Evolutionary conservation across 2,113 vertebrate genomes (phyloP).

Genomic region (Nothoprocta perdicaria): DNA sequence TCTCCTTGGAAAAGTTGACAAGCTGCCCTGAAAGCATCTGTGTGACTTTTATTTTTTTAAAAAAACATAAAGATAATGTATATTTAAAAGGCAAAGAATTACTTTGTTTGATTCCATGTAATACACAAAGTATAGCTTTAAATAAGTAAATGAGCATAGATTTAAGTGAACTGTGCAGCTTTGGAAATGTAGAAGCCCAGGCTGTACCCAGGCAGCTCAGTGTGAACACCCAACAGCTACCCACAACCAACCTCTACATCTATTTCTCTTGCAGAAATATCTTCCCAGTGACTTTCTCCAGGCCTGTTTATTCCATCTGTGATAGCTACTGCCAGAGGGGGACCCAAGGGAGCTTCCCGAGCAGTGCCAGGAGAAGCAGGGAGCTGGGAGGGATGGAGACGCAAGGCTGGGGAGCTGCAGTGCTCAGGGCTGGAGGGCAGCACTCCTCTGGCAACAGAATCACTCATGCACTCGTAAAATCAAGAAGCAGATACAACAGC

Average conservation of each 20-base stretch:
- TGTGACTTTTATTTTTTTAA: neutral
- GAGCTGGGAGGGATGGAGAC: too few relatives aligned
- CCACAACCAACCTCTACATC: neutral
- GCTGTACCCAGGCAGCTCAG: neutral
- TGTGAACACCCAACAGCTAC: rapidly evolving
- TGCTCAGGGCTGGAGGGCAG: rapidly evolving
- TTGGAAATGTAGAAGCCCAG: neutral
- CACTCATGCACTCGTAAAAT: neutral
- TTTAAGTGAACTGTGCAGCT: neutral
- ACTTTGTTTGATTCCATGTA: neutral
- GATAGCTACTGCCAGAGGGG: neutral
- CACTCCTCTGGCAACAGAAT: neutral
- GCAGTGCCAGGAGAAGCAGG: neutral
- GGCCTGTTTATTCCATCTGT: neutral
- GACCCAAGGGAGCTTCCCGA: neutral
- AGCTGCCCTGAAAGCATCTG: neutral
- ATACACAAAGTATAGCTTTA: neutral
- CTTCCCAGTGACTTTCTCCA: neutral
- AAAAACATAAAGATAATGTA: neutral
- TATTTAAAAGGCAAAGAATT: too few relatives aligned
- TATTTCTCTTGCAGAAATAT: neutral
- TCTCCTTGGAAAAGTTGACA: neutral
- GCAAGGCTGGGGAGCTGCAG: too few relatives aligned
- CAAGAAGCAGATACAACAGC: neutral
- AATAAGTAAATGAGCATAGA: neutral